Conservation (phyloP, 1,140 invertebrate species). For the Drosophila ogumai region DNA sequence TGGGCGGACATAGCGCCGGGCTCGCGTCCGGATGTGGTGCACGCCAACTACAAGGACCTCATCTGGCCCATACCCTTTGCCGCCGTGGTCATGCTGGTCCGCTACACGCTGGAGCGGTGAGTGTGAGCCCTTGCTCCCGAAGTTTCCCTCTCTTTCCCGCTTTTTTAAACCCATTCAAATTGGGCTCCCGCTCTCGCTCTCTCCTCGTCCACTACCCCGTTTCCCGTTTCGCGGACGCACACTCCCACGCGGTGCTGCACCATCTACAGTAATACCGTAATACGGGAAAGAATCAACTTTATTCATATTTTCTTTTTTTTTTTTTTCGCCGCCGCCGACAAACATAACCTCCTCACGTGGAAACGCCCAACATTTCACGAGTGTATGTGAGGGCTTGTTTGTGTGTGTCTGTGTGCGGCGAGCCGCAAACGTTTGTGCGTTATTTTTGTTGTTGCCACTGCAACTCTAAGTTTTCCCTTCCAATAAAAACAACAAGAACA, state of each 20-base stretch:
- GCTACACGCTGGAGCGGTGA: conserved; percentile 93
- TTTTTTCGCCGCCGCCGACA: conserved; percentile 32
- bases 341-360: conserved; percentile 83
- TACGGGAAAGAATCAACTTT: conserved; percentile 27
- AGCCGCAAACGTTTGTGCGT: conserved; percentile 8
- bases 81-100: conserved; percentile 89
- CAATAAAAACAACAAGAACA: conserved; percentile 21
- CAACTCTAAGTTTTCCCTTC: conserved; percentile 73
- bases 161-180: conserved; percentile 22
- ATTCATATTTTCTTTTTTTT: conserved; percentile 41
- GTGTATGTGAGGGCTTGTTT: conserved; percentile 18
- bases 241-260: conserved; percentile 34
- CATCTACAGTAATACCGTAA: conserved; percentile 62
- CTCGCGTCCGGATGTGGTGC: conserved; percentile 90
- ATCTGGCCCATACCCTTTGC: conserved; percentile 93
- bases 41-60: conserved; percentile 93
- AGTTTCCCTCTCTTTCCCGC: conserved; percentile 3
- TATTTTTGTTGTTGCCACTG: conserved; percentile 39
- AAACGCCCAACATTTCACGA: conserved; percentile 76
- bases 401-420: conserved; percentile 21
- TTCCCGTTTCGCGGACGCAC: conserved; percentile 22
- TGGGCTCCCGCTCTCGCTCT: conserved; percentile 13
- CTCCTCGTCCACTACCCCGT: too few species aligned
- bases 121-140: conserved; percentile 13
- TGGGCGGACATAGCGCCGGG: conserved; percentile 94